These are phyloP conservation scores for Neomorphus geoffroyi DNA, from an alignment of 2,797 vertebrate genomes.

Conservation along the genomic window DNA sequence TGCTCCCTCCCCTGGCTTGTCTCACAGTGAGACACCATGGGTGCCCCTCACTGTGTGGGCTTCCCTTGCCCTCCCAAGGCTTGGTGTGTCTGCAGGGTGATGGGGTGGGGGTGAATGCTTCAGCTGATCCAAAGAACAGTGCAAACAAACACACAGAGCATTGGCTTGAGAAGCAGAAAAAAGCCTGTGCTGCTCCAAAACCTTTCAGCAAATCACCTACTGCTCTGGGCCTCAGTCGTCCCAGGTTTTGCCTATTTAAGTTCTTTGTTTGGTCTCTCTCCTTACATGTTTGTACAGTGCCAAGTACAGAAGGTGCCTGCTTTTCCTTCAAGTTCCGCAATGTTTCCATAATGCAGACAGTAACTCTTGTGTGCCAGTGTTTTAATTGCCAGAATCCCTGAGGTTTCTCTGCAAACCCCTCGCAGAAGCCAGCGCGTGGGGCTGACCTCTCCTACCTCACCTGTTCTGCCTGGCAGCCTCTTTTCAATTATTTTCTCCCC, in stretches of 20 bases:
- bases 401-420: not conserved
- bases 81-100: not conserved
- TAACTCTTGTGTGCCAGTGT: not conserved
- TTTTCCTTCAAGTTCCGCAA: not conserved
- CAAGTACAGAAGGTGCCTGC: constrained; percentile 19
- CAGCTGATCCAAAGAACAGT: not conserved
- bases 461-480: not conserved
- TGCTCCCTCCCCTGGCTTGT: not conserved
- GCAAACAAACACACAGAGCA: not conserved
- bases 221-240: not conserved
- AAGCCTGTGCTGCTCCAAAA: not conserved
- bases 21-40: fast-evolving
- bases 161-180: not conserved
- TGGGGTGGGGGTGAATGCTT: not conserved
- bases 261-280: not conserved
- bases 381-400: not conserved
- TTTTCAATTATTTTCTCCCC: constrained; percentile 40
- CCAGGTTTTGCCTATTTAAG: not conserved
- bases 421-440: not conserved
- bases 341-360: not conserved
- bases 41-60: fast-evolving
- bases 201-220: not conserved
- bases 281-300: not conserved
- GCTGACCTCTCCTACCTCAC: constrained; percentile 22
- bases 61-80: not conserved